These are phyloP conservation scores for Sinella curviseta DNA, from an alignment of 1,140 invertebrate species.

Conservation along the genomic window DNA sequence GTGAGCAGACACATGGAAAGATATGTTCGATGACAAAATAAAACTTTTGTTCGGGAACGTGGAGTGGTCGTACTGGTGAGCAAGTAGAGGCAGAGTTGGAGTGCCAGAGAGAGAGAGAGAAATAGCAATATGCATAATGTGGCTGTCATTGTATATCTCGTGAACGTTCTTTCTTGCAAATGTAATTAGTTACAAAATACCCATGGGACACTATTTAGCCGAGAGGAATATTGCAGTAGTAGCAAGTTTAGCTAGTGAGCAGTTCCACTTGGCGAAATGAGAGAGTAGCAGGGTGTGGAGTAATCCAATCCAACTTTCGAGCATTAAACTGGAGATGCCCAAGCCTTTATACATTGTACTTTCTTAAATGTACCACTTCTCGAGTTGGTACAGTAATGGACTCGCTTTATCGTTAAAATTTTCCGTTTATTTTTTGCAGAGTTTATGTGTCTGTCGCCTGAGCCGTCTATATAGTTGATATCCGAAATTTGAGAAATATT, in stretches of 20 bases:
- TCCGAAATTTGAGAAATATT: too few species aligned
- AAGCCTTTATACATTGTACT: not conserved
- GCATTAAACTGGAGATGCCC: not conserved
- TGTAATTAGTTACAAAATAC: slow-evolving; percentile 17
- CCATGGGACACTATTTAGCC: not conserved
- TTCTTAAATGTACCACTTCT: not conserved
- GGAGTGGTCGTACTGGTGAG: not conserved
- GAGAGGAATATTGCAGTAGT: not conserved
- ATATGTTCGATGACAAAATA: too few species aligned
- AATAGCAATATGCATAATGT: not conserved
- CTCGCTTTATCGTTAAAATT: not conserved
- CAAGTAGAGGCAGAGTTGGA: not conserved
- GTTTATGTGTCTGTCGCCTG: too few species aligned
- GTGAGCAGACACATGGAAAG: too few species aligned
- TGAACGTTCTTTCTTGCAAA: not conserved
- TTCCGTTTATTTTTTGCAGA: not conserved
- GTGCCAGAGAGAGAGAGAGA: not conserved
- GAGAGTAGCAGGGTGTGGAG: not conserved
- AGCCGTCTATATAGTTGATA: too few species aligned
- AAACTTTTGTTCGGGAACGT: too few species aligned
- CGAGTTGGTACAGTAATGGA: not conserved
- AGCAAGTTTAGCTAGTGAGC: not conserved
- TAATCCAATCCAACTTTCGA: not conserved
- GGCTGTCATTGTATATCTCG: not conserved
- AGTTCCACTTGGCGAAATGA: not conserved